These are phyloP conservation scores for Nothoprocta perdicaria DNA, from an alignment of 2,113 vertebrate species.

Conservation along the genomic window DNA sequence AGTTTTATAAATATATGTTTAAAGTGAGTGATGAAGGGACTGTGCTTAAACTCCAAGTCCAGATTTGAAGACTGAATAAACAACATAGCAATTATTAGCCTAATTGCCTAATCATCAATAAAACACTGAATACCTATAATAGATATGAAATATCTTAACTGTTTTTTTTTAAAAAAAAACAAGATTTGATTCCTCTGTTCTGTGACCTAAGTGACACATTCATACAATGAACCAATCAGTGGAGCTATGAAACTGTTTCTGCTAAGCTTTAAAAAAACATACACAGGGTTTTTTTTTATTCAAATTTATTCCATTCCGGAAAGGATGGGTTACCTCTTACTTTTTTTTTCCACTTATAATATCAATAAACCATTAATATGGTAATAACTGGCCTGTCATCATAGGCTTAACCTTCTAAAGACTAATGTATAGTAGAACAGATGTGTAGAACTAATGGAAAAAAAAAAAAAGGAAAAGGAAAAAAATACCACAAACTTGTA, in stretches of 20 bases:
- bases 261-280: neutral
- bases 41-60: neutral
- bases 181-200: neutral
- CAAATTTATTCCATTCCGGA: neutral
- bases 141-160: neutral
- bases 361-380: neutral
- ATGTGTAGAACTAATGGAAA: neutral
- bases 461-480: neutral
- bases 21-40: neutral
- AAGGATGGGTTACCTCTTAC: neutral
- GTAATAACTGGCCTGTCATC: neutral
- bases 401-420: constrained; percentile 41
- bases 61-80: neutral
- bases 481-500: neutral
- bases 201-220: neutral
- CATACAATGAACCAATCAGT: neutral
- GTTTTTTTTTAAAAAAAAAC: neutral
- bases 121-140: neutral
- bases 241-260: neutral
- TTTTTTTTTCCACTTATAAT: neutral
- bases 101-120: neutral
- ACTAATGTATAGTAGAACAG: constrained; percentile 34
- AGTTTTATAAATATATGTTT: neutral
- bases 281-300: neutral
- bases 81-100: neutral